These are phyloP conservation scores for Globodera ellingtonae DNA, from an alignment of 1,140 invertebrate genomes.

Conservation along the genomic window DNA sequence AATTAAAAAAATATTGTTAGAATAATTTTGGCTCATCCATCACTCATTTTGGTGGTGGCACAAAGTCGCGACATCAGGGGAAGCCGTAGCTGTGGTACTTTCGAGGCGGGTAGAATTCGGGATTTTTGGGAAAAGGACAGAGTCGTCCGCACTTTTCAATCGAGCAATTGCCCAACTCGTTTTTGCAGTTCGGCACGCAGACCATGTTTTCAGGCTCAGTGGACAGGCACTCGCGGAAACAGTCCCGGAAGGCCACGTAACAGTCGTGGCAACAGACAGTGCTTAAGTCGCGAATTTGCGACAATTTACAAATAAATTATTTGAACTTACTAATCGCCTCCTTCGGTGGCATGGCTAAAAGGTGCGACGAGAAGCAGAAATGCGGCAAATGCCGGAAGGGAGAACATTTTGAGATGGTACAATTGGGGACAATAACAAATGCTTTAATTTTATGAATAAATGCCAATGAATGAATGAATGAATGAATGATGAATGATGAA, in stretches of 20 bases:
- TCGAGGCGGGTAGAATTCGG: neutral
- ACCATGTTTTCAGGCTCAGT: neutral
- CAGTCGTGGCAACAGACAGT: neutral
- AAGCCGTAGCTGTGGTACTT: neutral
- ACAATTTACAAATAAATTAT: neutral
- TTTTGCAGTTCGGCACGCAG: constrained; percentile 1
- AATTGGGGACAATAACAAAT: too few relatives aligned
- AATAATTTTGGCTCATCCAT: too few relatives aligned
- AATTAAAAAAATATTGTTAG: too few relatives aligned
- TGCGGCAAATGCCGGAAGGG: neutral
- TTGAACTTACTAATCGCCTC: neutral
- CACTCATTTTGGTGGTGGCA: too few relatives aligned
- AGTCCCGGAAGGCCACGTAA: neutral
- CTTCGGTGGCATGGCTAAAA: neutral
- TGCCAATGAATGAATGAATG: too few relatives aligned
- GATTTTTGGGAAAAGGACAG: neutral
- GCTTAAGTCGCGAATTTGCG: neutral
- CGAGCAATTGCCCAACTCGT: neutral
- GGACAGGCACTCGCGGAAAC: neutral
- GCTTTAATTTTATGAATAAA: too few relatives aligned
- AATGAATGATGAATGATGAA: too few relatives aligned
- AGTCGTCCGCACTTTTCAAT: neutral
- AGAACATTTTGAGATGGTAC: neutral
- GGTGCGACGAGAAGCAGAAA: neutral
- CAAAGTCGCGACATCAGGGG: neutral